These are phyloP conservation scores for Mamestra brassicae DNA, from an alignment of 2,888 invertebrate species.

Conservation along the genomic window DNA sequence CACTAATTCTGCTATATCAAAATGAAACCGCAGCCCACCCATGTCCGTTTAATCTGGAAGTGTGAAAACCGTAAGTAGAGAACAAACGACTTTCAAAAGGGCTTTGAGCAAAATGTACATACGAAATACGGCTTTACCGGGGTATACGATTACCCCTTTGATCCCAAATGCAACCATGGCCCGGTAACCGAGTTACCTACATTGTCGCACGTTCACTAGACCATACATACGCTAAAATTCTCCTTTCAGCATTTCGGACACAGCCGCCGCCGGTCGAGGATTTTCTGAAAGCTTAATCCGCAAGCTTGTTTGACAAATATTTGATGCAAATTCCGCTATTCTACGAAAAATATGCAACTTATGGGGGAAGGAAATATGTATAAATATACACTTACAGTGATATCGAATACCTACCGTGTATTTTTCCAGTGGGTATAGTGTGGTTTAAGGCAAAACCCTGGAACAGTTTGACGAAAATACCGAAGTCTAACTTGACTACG, in stretches of 20 bases:
- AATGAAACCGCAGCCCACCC: not conserved
- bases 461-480: not conserved
- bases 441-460: constrained; percentile 20
- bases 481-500: not conserved
- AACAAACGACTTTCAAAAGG: constrained; percentile 46
- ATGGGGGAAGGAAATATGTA: not conserved
- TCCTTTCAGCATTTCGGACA: constrained; percentile 4
- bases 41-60: constrained; percentile 26
- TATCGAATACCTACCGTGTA: not conserved
- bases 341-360: not conserved
- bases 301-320: not conserved
- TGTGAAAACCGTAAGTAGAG: constrained; percentile 42
- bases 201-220: constrained; percentile 33
- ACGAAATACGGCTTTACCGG: constrained; percentile 41
- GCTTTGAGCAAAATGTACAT: constrained; percentile 40
- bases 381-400: not conserved
- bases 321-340: not conserved
- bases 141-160: constrained; percentile 49
- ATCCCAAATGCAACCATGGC: constrained; percentile 59
- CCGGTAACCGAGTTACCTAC: constrained; percentile 52
- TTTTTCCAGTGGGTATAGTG: constrained; percentile 10
- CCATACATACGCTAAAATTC: constrained; percentile 28
- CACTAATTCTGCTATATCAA: not conserved
- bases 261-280: not conserved
- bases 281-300: constrained; percentile 20